A percentile compares a stretch with the other conserved stretches of the same genome.
phyloP scores from a whole-genome alignment of 2,113 vertebrate genomes.

The Talpa occidentalis region DNA sequence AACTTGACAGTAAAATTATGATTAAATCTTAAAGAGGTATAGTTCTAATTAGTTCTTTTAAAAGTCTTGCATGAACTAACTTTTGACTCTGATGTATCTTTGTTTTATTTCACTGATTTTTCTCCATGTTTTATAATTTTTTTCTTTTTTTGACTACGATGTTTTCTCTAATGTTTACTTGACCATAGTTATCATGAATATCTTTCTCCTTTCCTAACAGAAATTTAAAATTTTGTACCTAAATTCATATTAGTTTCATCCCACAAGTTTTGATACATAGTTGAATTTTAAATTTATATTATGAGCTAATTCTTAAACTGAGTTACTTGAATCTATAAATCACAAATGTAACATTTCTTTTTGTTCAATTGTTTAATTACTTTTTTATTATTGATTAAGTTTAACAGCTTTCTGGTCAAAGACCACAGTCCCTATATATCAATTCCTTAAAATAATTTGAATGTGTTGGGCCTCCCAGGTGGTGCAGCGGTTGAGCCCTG shows the following conservation, averaged over 20 bases:
- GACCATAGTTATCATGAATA: background rate
- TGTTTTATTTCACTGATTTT: background rate
- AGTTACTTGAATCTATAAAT: background rate
- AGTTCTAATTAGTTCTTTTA: constrained; percentile 17
- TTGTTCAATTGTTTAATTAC: constrained; percentile 4
- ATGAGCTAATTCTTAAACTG: constrained; percentile 1
- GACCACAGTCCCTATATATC: background rate
- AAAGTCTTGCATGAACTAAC: background rate
- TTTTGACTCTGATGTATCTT: background rate
- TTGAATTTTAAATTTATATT: constrained; percentile 45
- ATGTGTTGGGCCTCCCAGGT: no score
- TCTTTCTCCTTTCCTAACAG: constrained; percentile 33
- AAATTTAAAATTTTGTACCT: constrained; percentile 36
- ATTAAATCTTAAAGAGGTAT: background rate
- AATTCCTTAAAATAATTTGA: constrained; percentile 48
- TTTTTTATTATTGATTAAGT: constrained; percentile 43
- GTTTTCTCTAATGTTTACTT: constrained; percentile 14
- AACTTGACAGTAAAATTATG: background rate
- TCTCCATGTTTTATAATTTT: background rate
- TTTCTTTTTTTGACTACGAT: background rate
- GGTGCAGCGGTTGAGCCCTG: no score
- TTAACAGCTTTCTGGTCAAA: constrained; percentile 6
- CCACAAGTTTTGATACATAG: background rate
- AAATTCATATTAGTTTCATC: background rate
- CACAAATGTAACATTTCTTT: constrained; percentile 5